These are phyloP conservation scores for Epistrophe eligans DNA, from an alignment of 2,888 invertebrate genomes.

Conservation along the genomic window DNA sequence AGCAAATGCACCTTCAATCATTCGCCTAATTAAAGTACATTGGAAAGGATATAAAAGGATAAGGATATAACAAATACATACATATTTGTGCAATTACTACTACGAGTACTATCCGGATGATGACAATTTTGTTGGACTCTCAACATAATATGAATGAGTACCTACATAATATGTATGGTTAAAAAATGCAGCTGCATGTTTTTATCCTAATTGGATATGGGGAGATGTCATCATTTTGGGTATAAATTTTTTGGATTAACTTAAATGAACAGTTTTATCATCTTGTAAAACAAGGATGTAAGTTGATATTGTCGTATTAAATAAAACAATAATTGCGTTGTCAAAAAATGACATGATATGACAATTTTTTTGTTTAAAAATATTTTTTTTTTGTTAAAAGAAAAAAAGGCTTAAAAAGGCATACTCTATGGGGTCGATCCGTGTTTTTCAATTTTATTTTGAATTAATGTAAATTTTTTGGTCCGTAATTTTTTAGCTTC, in stretches of 20 bases:
- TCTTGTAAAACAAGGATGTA: slow-evolving; percentile 64
- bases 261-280: slow-evolving; percentile 57
- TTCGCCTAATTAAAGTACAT: slow-evolving; percentile 74
- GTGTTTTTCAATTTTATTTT: too few species aligned
- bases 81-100: slow-evolving; percentile 50
- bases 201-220: slow-evolving; percentile 57
- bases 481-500: too few species aligned
- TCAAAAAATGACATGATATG: slow-evolving; percentile 58
- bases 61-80: slow-evolving; percentile 3
- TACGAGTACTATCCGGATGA: slow-evolving; percentile 19
- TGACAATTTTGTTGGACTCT: slow-evolving; percentile 53
- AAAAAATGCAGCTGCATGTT: slow-evolving; percentile 68
- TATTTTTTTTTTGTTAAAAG: background rate
- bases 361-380: background rate
- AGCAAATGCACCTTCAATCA: slow-evolving; percentile 72
- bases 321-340: slow-evolving; percentile 62
- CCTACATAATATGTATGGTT: slow-evolving; percentile 10
- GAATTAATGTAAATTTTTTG: too few species aligned
- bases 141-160: too few species aligned
- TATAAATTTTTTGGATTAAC: slow-evolving; percentile 1
- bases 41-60: slow-evolving; percentile 3
- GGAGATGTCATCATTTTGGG: slow-evolving; percentile 34
- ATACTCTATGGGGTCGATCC: too few species aligned
- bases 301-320: slow-evolving; percentile 49
- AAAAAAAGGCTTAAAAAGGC: too few species aligned